Percentiles rank a stretch among this genome's conserved stretches.
These are phyloP conservation scores for Drosophila nigrodunni DNA, from an alignment of 1,140 invertebrate species.

Conservation along the genomic window DNA sequence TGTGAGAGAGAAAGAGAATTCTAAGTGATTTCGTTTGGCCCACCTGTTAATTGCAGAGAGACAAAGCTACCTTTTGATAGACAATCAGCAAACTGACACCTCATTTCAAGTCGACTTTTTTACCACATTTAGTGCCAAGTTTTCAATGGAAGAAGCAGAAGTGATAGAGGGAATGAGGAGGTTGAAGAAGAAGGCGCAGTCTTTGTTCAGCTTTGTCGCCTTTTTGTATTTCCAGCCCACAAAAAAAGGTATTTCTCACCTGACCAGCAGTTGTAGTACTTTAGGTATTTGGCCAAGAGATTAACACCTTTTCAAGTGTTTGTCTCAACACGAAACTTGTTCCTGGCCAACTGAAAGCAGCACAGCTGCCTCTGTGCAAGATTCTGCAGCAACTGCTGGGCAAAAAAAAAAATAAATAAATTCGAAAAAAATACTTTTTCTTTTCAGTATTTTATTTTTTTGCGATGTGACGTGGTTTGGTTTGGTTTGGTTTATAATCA, in stretches of 20 bases:
- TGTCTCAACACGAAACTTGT: slow-evolving; percentile 55
- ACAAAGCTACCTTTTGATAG: slow-evolving; percentile 41
- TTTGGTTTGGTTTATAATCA: slow-evolving; percentile 63
- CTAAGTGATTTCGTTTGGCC: background rate
- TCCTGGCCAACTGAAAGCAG: slow-evolving; percentile 8
- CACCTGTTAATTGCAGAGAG: slow-evolving; percentile 24
- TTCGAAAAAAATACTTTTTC: slow-evolving; percentile 30
- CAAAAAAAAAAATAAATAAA: slow-evolving; percentile 8
- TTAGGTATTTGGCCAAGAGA: slow-evolving; percentile 63
- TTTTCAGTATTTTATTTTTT: slow-evolving; percentile 12
- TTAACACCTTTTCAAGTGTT: slow-evolving; percentile 68
- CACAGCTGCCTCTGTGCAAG: background rate
- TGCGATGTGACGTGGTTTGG: slow-evolving; percentile 7
- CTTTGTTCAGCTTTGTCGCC: slow-evolving; percentile 37
- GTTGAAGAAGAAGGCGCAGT: background rate
- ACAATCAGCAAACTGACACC: slow-evolving; percentile 37
- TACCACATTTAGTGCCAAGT: background rate
- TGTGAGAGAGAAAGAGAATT: background rate
- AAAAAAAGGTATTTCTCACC: slow-evolving; percentile 16
- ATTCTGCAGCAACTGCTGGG: slow-evolving; percentile 4
- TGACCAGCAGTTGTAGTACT: slow-evolving; percentile 38
- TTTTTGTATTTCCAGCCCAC: slow-evolving; percentile 10
- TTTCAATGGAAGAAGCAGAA: background rate
- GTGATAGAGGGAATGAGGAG: background rate
- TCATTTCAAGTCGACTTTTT: slow-evolving; percentile 17